Evolutionary conservation across 2,113 vertebrate genomes (phyloP).

Genomic region (Echinops telfairi): DNA sequence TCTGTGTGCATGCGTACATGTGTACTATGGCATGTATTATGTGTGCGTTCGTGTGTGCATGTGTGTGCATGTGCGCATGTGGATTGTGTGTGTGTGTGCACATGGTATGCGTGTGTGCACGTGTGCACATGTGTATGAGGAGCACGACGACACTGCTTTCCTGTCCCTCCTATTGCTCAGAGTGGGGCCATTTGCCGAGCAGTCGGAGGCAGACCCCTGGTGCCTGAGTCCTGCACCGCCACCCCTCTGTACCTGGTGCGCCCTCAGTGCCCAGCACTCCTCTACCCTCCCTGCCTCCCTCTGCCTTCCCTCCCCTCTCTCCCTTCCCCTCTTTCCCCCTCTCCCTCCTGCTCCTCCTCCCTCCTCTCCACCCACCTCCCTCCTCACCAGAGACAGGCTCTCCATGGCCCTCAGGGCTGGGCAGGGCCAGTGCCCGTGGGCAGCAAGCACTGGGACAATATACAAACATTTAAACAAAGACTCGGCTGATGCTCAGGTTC

Average conservation of each 20-base stretch:
- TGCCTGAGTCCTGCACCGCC: neutral
- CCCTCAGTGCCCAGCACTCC: no score
- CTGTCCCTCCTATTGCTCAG: neutral
- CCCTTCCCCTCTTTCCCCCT: neutral
- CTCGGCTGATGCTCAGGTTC: no score
- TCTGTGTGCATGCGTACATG: neutral
- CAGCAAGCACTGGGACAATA: no score
- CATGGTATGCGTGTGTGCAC: neutral
- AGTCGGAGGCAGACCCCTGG: fast-evolving
- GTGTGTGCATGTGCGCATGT: neutral
- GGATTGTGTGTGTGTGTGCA: neutral
- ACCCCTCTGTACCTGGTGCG: no score
- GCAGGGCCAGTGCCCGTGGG: no score
- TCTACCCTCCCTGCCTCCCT: no score
- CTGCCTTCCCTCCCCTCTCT: neutral
- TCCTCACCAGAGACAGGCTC: neutral
- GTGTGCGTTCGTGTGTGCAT: neutral
- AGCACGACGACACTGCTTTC: neutral
- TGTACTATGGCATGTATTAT: neutral
- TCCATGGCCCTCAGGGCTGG: fast-evolving
- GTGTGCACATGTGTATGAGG: neutral
- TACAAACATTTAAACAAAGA: no score
- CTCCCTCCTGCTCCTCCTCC: neutral
- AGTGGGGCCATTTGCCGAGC: neutral
- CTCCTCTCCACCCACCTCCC: neutral